Percentiles rank a stretch among this genome's conserved stretches.
Conservation (phyloP, 2,888 invertebrate species). For the Entomobrya multifasciata region DNA sequence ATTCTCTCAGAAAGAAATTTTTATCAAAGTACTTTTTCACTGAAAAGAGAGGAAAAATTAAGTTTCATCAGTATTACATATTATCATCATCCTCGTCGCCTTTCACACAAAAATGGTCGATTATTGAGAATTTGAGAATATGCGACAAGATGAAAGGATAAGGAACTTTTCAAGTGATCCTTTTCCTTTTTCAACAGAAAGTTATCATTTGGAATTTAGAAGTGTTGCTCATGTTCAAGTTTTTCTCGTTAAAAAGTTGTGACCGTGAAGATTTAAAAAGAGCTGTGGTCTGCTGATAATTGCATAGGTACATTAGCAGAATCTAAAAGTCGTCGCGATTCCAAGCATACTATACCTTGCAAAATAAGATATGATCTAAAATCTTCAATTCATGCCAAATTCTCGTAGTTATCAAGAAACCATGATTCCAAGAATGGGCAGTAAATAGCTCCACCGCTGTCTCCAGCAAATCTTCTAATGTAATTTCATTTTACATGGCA, state of each 20-base stretch:
- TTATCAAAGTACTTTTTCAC: constrained; percentile 13
- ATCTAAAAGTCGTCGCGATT: too few relatives aligned
- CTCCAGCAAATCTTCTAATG: too few relatives aligned
- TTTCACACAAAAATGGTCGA: neutral
- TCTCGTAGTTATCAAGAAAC: constrained; percentile 43
- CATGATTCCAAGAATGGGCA: constrained; percentile 19
- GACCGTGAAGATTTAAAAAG: neutral
- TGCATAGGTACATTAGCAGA: too few relatives aligned
- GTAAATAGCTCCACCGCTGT: neutral
- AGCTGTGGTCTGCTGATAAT: neutral
- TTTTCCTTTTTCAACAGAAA: constrained; percentile 34
- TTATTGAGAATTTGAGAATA: constrained; percentile 3
- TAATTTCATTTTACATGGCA: too few relatives aligned
- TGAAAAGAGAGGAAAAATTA: constrained; percentile 1
- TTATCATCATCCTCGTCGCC: neutral
- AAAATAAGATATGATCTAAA: constrained; percentile 31
- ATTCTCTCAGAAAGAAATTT: constrained; percentile 1
- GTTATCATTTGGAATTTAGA: constrained; percentile 38
- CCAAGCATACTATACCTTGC: neutral
- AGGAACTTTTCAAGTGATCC: constrained; percentile 9
- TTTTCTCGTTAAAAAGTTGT: neutral
- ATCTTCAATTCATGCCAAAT: constrained; percentile 37
- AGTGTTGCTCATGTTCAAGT: neutral
- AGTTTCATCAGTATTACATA: neutral
- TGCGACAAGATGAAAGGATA: constrained; percentile 38